These are phyloP conservation scores for Drosophila pandora DNA, from an alignment of 1,140 invertebrate genomes.

Conservation along the genomic window DNA sequence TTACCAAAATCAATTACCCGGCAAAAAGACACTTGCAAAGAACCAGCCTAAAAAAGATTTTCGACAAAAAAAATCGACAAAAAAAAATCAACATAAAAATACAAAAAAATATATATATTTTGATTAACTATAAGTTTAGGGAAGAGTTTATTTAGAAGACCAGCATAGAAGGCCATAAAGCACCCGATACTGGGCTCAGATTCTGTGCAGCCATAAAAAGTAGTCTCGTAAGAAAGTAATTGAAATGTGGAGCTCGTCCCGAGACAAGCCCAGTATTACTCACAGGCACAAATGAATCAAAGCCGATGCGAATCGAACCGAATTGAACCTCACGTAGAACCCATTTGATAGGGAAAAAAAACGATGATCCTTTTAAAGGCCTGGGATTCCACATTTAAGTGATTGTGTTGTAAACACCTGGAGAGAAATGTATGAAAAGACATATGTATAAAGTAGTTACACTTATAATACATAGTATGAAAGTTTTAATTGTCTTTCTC, in stretches of 20 bases:
- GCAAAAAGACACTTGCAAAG: constrained; percentile 50
- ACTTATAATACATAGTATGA: constrained; percentile 54
- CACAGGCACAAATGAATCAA: constrained; percentile 28
- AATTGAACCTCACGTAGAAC: constrained; percentile 35
- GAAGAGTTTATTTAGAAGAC: constrained; percentile 11
- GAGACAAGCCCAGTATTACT: constrained; percentile 62
- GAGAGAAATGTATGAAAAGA: constrained; percentile 78
- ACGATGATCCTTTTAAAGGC: constrained; percentile 50
- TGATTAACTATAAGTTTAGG: constrained; percentile 27
- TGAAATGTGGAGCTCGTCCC: constrained; percentile 50
- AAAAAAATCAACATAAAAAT: not conserved
- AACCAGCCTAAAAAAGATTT: constrained; percentile 5
- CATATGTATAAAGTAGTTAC: constrained; percentile 63
- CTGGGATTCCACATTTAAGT: constrained; percentile 73
- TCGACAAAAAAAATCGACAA: not conserved
- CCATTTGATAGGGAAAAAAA: constrained; percentile 19
- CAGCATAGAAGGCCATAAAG: constrained; percentile 18
- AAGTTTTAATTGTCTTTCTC: constrained; percentile 29
- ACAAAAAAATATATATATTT: constrained; percentile 8
- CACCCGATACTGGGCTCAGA: constrained; percentile 26
- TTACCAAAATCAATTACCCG: constrained; percentile 28
- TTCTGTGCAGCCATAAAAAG: constrained; percentile 61
- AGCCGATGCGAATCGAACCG: constrained; percentile 11
- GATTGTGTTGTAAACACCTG: constrained; percentile 81
- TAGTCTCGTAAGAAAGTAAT: constrained; percentile 51